These are phyloP conservation scores for Typhlichthys subterraneus DNA, from an alignment of 2,797 vertebrate species.

Conservation along the genomic window DNA sequence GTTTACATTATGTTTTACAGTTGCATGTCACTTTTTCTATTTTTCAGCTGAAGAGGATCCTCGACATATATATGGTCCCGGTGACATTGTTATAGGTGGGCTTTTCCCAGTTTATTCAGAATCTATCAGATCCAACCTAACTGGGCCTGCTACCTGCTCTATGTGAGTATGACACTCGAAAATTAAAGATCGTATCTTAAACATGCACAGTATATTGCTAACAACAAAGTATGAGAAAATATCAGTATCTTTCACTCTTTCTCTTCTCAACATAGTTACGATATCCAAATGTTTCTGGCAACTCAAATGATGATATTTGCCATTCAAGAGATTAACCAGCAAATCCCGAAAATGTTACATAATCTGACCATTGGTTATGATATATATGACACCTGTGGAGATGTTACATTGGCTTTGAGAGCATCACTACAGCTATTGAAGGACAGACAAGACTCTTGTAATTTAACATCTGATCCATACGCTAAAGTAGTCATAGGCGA, in stretches of 20 bases:
- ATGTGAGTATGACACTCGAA: slow-evolving; percentile 36
- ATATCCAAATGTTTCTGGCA: slow-evolving; percentile 10
- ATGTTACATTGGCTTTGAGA: slow-evolving; percentile 44
- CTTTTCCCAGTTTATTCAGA: slow-evolving; percentile 56
- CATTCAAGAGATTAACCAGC: slow-evolving; percentile 51
- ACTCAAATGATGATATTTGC: slow-evolving; percentile 54
- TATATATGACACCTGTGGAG: slow-evolving; percentile 63
- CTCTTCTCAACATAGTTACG: slow-evolving; percentile 25
- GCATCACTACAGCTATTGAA: slow-evolving; percentile 41
- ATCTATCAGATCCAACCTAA: not conserved
- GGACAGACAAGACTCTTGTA: not conserved
- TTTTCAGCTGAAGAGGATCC: not conserved
- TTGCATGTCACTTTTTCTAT: not conserved
- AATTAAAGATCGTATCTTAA: not conserved
- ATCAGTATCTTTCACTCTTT: not conserved
- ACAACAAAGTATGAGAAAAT: not conserved
- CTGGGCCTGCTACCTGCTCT: slow-evolving; percentile 12
- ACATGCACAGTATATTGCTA: not conserved
- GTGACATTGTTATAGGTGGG: slow-evolving; percentile 65
- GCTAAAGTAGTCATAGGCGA: slow-evolving; percentile 59
- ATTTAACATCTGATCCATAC: slow-evolving; percentile 20
- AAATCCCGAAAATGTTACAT: slow-evolving; percentile 18
- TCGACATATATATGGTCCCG: slow-evolving; percentile 26
- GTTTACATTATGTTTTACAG: slow-evolving; percentile 13
- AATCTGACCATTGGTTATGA: slow-evolving; percentile 60